Percentiles rank a stretch among this genome's conserved stretches.
These are phyloP conservation scores for Rhagium mordax DNA, from an alignment of 2,888 invertebrate genomes.

Conservation along the genomic window DNA sequence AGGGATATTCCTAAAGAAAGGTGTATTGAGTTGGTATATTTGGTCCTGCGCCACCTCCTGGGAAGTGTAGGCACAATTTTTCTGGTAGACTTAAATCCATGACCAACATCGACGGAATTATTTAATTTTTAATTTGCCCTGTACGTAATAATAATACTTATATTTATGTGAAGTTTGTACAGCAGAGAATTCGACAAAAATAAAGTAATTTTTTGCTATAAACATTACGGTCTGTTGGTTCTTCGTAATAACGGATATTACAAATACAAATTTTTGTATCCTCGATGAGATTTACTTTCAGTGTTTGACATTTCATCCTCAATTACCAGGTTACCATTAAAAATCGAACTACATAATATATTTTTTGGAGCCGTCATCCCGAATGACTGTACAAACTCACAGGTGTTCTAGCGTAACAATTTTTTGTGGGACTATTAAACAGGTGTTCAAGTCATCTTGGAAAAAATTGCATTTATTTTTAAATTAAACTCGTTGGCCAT, in stretches of 20 bases:
- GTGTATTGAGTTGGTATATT: too few species aligned
- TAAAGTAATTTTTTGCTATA: background rate
- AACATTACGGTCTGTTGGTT: background rate
- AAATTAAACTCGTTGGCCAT: slow-evolving; percentile 28
- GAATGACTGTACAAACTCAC: slow-evolving; percentile 40
- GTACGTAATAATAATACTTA: too few species aligned
- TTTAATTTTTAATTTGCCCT: too few species aligned
- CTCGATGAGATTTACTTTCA: background rate
- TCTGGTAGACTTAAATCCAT: too few species aligned
- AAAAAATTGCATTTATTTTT: slow-evolving; percentile 39
- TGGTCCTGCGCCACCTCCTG: too few species aligned
- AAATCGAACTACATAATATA: slow-evolving; percentile 19
- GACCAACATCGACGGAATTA: too few species aligned
- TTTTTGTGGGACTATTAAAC: slow-evolving; percentile 41
- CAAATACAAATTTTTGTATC: slow-evolving; percentile 2
- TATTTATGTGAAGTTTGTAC: background rate
- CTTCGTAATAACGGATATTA: background rate
- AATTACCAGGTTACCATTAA: slow-evolving; percentile 20
- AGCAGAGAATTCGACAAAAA: background rate
- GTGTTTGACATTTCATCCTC: slow-evolving; percentile 19
- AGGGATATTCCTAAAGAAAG: too few species aligned
- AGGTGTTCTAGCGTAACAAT: slow-evolving; percentile 44
- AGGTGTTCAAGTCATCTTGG: slow-evolving; percentile 41
- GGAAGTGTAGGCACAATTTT: too few species aligned
- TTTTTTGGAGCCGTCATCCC: slow-evolving; percentile 23